phyloP scores from a whole-genome alignment of 2,888 invertebrate genomes.

The Drosophila subsilvestris region DNA sequence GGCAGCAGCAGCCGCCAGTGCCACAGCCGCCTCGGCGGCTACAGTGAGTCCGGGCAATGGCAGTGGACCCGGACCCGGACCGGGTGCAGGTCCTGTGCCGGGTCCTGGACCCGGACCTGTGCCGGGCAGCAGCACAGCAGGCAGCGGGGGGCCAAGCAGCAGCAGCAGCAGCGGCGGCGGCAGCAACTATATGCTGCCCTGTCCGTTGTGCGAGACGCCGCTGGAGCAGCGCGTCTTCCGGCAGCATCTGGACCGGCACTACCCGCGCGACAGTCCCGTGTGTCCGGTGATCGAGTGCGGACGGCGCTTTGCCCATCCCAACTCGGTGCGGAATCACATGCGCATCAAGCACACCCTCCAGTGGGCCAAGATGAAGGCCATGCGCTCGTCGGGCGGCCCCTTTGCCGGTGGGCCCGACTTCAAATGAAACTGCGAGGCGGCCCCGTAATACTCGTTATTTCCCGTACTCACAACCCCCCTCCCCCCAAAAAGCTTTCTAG shows the following conservation, averaged over 20 bases:
- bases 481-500: constrained; percentile 76
- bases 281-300: constrained; percentile 92
- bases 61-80: constrained; percentile 22
- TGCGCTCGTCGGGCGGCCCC: constrained; percentile 84
- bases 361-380: constrained; percentile 93
- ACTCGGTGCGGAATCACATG: constrained; percentile 95
- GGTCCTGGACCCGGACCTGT: constrained; percentile 12
- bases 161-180: constrained; percentile 53
- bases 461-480: constrained; percentile 42
- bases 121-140: constrained; percentile 4
- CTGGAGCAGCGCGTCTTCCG: constrained; percentile 88
- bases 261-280: constrained; percentile 92
- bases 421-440: constrained; percentile 82
- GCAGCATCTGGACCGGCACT: constrained; percentile 91
- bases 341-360: constrained; percentile 91
- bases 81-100: constrained; percentile 15
- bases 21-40: constrained; percentile 70
- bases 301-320: constrained; percentile 91
- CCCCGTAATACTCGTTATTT: constrained; percentile 53
- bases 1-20: constrained; percentile 76
- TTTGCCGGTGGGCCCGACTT: constrained; percentile 84
- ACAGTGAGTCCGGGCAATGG: constrained; percentile 26
- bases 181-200: constrained; percentile 85
- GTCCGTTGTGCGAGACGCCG: constrained; percentile 90
- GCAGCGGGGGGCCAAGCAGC: constrained; percentile 22